Percentiles rank a stretch among this genome's conserved stretches.
phyloP scores from a whole-genome alignment of 2,888 invertebrate species.

The Lasioglossum villosulum region DNA sequence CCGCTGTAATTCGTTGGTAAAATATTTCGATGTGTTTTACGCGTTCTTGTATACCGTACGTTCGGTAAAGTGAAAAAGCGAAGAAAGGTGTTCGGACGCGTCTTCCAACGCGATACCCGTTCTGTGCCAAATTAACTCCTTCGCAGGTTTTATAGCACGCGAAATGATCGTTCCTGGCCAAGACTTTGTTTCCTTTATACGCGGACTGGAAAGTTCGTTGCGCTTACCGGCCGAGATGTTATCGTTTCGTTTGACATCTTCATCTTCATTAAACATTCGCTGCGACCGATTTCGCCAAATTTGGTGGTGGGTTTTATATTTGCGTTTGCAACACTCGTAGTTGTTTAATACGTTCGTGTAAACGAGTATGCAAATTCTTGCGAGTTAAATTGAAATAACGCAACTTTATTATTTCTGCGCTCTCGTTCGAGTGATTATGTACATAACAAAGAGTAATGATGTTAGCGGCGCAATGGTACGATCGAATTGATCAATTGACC shows the following conservation, averaged over 20 bases:
- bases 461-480: too few relatives aligned
- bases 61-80: not conserved
- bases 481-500: too few relatives aligned
- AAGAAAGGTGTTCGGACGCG: conserved; percentile 10
- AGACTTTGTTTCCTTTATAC: conserved; percentile 36
- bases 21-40: not conserved
- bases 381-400: not conserved
- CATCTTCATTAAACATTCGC: conserved; percentile 40
- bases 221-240: conserved; percentile 14
- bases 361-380: not conserved
- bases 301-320: conserved; percentile 55
- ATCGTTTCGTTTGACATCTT: conserved; percentile 39
- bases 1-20: not conserved
- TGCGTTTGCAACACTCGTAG: not conserved
- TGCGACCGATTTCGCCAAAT: conserved; percentile 64
- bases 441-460: too few relatives aligned
- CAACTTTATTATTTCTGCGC: not conserved
- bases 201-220: conserved; percentile 31
- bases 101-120: not conserved
- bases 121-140: conserved; percentile 27
- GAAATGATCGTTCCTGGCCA: conserved; percentile 12
- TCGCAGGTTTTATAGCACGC: conserved; percentile 30
- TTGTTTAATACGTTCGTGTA: conserved; percentile 34
- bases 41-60: not conserved
- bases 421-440: too few relatives aligned